A percentile compares a stretch with the other conserved stretches of the same genome.
These are phyloP conservation scores for Solenopsis invicta DNA, from an alignment of 1,140 invertebrate species.

Conservation along the genomic window DNA sequence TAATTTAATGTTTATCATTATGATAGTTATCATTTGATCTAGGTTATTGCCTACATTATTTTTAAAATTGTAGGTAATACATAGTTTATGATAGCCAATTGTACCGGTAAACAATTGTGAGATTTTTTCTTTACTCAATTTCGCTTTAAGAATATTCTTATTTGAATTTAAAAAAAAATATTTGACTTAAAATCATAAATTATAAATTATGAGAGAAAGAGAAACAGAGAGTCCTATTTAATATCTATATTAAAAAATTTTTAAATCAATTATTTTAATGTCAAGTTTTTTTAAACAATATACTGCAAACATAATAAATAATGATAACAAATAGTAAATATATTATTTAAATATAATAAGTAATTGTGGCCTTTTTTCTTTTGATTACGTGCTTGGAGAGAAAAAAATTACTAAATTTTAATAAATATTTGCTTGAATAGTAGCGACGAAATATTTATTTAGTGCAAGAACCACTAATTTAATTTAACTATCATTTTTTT, in stretches of 20 bases:
- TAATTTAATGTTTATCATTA: background rate
- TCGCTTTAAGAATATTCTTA: background rate
- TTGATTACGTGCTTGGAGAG: background rate
- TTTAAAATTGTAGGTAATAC: constrained; percentile 6
- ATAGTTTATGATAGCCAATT: background rate
- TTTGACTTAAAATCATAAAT: background rate
- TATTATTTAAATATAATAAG: background rate
- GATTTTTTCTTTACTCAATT: background rate
- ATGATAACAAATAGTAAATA: background rate
- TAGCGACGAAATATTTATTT: no score
- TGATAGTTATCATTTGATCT: background rate
- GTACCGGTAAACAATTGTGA: background rate
- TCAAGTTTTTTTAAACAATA: background rate
- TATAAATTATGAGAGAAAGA: background rate
- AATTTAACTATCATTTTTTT: no score
- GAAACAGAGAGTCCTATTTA: background rate
- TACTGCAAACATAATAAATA: background rate
- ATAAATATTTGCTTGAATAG: no score
- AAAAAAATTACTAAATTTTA: no score
- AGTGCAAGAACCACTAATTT: no score
- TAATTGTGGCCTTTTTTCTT: background rate
- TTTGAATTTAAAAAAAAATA: background rate
- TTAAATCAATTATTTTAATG: background rate
- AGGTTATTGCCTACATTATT: background rate
- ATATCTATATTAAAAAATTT: background rate